phyloP scores from a whole-genome alignment of 1,140 invertebrate species.

The Dendroctonus valens region DNA sequence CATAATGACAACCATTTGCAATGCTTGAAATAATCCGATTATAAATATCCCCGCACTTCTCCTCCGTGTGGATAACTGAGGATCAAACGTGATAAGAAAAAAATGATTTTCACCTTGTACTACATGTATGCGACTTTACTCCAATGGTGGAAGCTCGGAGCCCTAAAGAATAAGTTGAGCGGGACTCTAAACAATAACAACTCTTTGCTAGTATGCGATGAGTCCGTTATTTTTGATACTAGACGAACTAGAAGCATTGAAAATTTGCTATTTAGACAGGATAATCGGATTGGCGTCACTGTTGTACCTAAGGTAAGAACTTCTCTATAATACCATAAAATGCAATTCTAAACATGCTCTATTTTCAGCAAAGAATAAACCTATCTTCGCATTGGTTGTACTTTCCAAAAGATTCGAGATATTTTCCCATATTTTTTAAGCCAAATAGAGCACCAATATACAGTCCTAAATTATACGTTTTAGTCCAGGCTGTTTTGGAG shows the following conservation, averaged over 20 bases:
- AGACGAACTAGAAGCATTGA: constrained; percentile 42
- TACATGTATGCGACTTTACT: constrained; percentile 68
- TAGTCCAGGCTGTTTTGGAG: constrained; percentile 54
- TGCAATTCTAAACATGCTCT: background rate
- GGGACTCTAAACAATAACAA: constrained; percentile 46
- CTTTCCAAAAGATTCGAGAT: constrained; percentile 52
- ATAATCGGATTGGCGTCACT: constrained; percentile 47
- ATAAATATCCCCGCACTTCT: too few relatives aligned
- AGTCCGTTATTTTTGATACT: constrained; percentile 33
- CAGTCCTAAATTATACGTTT: constrained; percentile 50
- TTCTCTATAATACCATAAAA: background rate
- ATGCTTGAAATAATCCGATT: too few relatives aligned
- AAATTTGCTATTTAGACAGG: constrained; percentile 46
- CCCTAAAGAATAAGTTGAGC: constrained; percentile 50
- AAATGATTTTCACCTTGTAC: constrained; percentile 64
- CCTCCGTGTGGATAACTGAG: background rate
- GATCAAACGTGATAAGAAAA: constrained; percentile 7
- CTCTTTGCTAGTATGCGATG: constrained; percentile 44
- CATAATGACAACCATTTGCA: too few relatives aligned
- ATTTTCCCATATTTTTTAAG: constrained; percentile 55
- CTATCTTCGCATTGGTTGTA: constrained; percentile 56
- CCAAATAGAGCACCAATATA: constrained; percentile 35
- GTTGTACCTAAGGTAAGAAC: constrained; percentile 49
- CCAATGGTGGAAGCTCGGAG: constrained; percentile 63
- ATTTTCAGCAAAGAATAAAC: constrained; percentile 45